Percentiles rank a stretch among this genome's conserved stretches.
Evolutionary conservation across 2,797 vertebrate species (phyloP).

Genomic region (Mycteria americana): DNA sequence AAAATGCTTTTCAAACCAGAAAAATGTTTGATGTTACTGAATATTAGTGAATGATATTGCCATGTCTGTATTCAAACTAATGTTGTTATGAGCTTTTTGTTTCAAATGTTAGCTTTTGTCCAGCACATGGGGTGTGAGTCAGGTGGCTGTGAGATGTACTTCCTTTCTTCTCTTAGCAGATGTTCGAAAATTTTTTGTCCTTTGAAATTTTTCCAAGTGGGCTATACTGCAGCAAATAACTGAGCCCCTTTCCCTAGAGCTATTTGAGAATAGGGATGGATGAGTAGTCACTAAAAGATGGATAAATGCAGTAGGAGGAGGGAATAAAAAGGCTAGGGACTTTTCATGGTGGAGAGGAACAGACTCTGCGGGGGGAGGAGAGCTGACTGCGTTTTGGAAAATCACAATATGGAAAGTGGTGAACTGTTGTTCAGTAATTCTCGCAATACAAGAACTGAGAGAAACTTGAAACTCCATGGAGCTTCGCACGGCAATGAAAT

Average conservation of each 20-base stretch:
- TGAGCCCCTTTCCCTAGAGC: background rate
- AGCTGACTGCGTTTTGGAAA: background rate
- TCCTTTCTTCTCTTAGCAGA: background rate
- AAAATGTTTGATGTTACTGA: background rate
- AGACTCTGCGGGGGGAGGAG: background rate
- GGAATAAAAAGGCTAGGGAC: background rate
- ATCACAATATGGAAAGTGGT: background rate
- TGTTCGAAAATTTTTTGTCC: background rate
- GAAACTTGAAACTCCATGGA: accelerated
- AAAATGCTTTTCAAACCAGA: background rate
- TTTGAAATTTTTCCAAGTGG: background rate
- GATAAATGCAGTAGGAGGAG: background rate
- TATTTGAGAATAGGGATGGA: background rate
- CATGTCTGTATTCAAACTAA: background rate
- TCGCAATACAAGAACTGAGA: background rate
- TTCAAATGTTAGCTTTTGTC: background rate
- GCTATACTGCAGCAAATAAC: background rate
- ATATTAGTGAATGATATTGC: background rate
- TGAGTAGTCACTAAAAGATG: background rate
- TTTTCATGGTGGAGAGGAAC: background rate
- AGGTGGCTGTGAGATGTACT: background rate
- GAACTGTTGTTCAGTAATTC: background rate
- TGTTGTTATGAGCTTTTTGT: background rate
- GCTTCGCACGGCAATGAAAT: background rate
- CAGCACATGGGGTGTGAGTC: accelerated